Evolutionary conservation across 2,797 vertebrate genomes (phyloP).

Genomic region (Bovichtus variegatus): DNA sequence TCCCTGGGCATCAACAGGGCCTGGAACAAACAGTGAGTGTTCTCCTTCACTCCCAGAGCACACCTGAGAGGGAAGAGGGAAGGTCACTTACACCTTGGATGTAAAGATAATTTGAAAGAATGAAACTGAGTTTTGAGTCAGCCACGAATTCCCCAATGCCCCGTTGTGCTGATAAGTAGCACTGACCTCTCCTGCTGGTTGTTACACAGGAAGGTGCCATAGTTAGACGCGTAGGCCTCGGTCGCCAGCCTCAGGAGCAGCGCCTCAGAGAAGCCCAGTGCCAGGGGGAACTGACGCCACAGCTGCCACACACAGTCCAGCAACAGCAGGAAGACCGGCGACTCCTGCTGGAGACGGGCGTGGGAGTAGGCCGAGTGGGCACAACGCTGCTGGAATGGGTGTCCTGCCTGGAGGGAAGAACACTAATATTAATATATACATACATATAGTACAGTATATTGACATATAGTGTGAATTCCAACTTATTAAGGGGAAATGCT

Average conservation of each 20-base stretch:
- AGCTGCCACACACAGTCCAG: slow-evolving; percentile 94
- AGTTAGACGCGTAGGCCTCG: slow-evolving; percentile 88
- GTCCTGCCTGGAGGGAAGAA: slow-evolving; percentile 84
- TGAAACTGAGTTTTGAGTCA: not conserved
- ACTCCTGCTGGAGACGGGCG: slow-evolving; percentile 87
- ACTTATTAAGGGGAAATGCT: no score
- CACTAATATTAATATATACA: not conserved
- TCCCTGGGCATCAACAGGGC: slow-evolving; percentile 78
- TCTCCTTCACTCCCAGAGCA: slow-evolving; percentile 84
- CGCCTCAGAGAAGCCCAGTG: slow-evolving; percentile 88
- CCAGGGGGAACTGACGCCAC: slow-evolving; percentile 89
- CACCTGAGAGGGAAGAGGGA: slow-evolving; percentile 73
- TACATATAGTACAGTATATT: not conserved
- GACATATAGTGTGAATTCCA: not conserved
- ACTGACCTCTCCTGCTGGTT: slow-evolving; percentile 88
- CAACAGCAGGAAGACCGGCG: slow-evolving; percentile 90
- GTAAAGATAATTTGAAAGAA: not conserved
- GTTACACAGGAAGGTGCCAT: slow-evolving; percentile 92
- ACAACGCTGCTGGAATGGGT: slow-evolving; percentile 90
- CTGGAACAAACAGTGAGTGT: slow-evolving; percentile 90
- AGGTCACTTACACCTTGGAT: not conserved
- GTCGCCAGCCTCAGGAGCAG: slow-evolving; percentile 88
- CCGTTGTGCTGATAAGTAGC: no score
- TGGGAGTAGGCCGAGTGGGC: slow-evolving; percentile 88
- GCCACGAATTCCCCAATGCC: not conserved